Conservation (phyloP, 2,797 vertebrate genomes). For the Bradypus variegatus region DNA sequence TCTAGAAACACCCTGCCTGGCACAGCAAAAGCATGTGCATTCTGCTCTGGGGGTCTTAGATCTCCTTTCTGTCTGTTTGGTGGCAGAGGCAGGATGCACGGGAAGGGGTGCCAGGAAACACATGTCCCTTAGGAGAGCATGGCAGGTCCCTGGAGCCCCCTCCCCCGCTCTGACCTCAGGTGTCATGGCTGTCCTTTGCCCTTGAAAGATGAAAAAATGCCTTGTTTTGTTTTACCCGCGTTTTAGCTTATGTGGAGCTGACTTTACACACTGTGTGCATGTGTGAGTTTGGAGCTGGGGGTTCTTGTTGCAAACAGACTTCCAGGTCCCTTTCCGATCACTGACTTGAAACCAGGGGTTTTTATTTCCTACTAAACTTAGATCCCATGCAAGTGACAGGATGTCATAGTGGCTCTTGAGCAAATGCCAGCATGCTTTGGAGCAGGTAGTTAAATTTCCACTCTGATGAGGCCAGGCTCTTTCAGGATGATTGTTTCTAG, state of each 20-base stretch:
- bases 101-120: rapidly evolving
- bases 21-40: too few species aligned
- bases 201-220: too few species aligned
- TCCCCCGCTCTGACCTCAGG: rapidly evolving
- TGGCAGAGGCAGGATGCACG: background rate
- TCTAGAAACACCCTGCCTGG: too few species aligned
- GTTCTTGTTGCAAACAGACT: rapidly evolving
- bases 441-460: rapidly evolving
- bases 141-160: rapidly evolving
- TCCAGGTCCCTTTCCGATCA: too few species aligned
- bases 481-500: background rate
- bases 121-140: background rate
- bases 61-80: too few species aligned
- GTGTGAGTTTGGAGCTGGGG: background rate
- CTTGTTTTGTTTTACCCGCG: background rate
- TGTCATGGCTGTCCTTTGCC: background rate
- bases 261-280: background rate
- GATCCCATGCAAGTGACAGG: too few species aligned
- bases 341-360: background rate
- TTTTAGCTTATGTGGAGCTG: background rate
- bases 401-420: rapidly evolving
- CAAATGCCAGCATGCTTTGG: background rate
- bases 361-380: background rate
- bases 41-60: too few species aligned
- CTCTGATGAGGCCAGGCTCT: background rate